Evolutionary conservation across 2,888 invertebrate species (phyloP).

Genomic region (Ephialtes manifestator): DNA sequence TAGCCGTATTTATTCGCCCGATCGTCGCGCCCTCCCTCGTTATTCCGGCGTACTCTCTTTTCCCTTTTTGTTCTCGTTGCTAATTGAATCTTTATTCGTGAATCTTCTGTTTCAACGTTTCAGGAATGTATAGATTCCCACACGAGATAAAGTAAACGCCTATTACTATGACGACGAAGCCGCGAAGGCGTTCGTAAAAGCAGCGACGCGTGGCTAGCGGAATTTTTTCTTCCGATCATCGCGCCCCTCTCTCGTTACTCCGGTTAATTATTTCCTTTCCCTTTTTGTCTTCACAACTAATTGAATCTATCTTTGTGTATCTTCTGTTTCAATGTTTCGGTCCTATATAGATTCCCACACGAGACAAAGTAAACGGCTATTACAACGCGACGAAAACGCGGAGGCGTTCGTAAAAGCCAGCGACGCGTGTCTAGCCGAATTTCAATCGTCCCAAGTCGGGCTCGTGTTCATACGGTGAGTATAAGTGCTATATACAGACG

Average conservation of each 20-base stretch:
- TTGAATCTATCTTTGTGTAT: slow-evolving; percentile 30
- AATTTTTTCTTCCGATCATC: no score
- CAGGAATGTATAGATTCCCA: no score
- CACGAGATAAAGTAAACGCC: no score
- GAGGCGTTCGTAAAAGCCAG: slow-evolving; percentile 26
- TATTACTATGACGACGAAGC: no score
- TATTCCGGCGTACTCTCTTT: not conserved
- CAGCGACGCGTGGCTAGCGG: no score
- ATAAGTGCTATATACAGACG: slow-evolving; percentile 10
- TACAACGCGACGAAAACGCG: slow-evolving; percentile 13
- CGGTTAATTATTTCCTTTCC: slow-evolving; percentile 9
- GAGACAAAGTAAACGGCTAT: slow-evolving; percentile 33
- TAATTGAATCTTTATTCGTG: no score
- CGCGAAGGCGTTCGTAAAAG: no score
- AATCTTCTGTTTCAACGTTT: no score
- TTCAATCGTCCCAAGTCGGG: slow-evolving; percentile 55
- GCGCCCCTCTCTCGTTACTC: slow-evolving; percentile 25
- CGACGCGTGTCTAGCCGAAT: slow-evolving; percentile 61
- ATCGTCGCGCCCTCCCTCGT: not conserved
- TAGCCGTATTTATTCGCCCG: no score
- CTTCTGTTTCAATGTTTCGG: not conserved
- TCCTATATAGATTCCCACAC: not conserved
- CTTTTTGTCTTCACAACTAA: slow-evolving; percentile 52
- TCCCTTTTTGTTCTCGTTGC: no score
- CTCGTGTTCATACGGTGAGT: slow-evolving; percentile 25